A percentile compares a stretch with the other conserved stretches of the same genome.
These are phyloP conservation scores for Clupea harengus DNA, from an alignment of 2,113 vertebrate genomes.

Conservation along the genomic window DNA sequence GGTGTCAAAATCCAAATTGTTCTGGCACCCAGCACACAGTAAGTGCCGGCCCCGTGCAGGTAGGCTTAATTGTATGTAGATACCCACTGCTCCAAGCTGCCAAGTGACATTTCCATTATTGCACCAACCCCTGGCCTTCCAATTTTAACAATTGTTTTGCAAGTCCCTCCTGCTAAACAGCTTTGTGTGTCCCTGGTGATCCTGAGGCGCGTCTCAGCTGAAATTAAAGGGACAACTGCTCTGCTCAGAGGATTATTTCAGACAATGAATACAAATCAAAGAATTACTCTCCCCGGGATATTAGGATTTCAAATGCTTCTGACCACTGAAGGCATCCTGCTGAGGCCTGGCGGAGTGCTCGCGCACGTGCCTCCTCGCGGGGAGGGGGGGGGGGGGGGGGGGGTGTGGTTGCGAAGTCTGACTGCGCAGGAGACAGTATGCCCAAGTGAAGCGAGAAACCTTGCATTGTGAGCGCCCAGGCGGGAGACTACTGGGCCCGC, in stretches of 20 bases:
- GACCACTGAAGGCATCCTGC: neutral
- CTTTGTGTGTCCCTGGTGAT: conserved; percentile 14
- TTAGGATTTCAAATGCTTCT: conserved; percentile 20
- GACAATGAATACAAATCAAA: conserved; percentile 24
- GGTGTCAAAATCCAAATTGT: conserved; percentile 38
- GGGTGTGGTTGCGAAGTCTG: neutral
- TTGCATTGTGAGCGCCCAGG: neutral
- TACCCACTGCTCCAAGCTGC: conserved; percentile 39
- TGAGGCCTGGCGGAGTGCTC: neutral
- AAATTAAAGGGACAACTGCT: conserved; percentile 36
- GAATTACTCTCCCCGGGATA: conserved; percentile 6
- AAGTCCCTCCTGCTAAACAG: conserved; percentile 13
- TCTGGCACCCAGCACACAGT: conserved; percentile 30
- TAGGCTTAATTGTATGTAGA: conserved; percentile 46
- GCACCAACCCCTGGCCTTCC: conserved; percentile 34
- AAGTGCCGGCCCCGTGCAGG: conserved; percentile 36
- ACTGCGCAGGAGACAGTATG: neutral
- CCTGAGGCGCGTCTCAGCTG: neutral
- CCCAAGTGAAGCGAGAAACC: neutral
- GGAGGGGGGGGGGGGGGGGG: neutral
- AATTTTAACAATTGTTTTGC: conserved; percentile 35
- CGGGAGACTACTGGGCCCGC: neutral
- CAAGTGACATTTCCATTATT: conserved; percentile 50
- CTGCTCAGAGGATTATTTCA: conserved; percentile 32
- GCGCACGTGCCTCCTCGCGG: neutral